Conservation (phyloP, 2,888 invertebrate genomes). For the Tetragonula carbonaria region DNA sequence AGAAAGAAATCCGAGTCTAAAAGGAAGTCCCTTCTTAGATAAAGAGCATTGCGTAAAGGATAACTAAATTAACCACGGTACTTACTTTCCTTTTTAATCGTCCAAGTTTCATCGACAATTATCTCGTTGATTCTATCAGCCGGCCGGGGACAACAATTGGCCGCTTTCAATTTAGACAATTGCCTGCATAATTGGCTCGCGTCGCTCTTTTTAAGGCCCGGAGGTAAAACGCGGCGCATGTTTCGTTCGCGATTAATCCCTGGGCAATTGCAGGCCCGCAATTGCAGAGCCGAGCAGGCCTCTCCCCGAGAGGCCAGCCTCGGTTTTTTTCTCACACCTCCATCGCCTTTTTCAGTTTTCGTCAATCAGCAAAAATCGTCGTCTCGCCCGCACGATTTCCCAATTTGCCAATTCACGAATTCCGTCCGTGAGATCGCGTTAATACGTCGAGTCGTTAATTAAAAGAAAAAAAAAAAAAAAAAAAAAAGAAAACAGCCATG, state of each 20-base stretch:
- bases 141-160: slow-evolving; percentile 12
- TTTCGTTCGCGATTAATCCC: slow-evolving; percentile 50
- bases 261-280: slow-evolving; percentile 27
- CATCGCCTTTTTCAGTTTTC: slow-evolving; percentile 27
- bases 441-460: background rate
- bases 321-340: slow-evolving; percentile 2
- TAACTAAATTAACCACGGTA: background rate
- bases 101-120: slow-evolving; percentile 25
- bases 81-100: background rate
- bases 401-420: background rate
- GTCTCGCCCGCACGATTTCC: background rate
- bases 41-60: background rate
- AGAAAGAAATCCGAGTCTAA: no score
- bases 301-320: slow-evolving; percentile 37
- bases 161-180: slow-evolving; percentile 46
- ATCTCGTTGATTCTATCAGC: slow-evolving; percentile 36
- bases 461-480: background rate
- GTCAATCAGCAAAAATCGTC: slow-evolving; percentile 3
- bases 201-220: slow-evolving; percentile 38
- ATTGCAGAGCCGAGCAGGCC: slow-evolving; percentile 12
- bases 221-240: slow-evolving; percentile 15
- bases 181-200: slow-evolving; percentile 36
- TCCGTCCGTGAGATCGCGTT: background rate
- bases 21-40: no score
- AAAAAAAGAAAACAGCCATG: no score